These are phyloP conservation scores for Lymantria monacha DNA, from an alignment of 2,888 invertebrate species.

Conservation along the genomic window DNA sequence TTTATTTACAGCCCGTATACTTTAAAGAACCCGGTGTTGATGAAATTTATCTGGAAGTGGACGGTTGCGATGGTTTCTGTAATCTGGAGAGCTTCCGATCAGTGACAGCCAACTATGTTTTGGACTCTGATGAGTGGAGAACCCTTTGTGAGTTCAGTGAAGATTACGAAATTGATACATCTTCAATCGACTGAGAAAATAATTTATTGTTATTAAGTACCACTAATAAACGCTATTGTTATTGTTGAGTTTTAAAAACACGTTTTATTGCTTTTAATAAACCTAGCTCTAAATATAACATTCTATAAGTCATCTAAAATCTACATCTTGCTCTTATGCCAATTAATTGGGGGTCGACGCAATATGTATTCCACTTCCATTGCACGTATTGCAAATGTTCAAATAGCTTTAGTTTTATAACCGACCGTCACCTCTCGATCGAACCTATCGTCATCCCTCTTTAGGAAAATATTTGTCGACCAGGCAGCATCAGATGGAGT, in stretches of 20 bases:
- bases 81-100: constrained; percentile 32
- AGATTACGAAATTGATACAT: constrained; percentile 1
- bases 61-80: constrained; percentile 39
- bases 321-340: too few relatives aligned
- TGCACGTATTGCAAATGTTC: too few relatives aligned
- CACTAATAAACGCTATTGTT: neutral
- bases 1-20: constrained; percentile 41
- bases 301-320: too few relatives aligned
- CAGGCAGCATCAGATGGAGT: too few relatives aligned
- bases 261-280: too few relatives aligned
- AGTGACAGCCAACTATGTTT: constrained; percentile 29
- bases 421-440: too few relatives aligned
- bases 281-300: too few relatives aligned
- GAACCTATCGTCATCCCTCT: too few relatives aligned
- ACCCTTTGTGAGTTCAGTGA: constrained; percentile 10
- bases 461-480: too few relatives aligned
- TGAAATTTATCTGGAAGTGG: constrained; percentile 31
- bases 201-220: neutral
- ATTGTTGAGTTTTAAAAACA: neutral
- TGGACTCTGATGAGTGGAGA: constrained; percentile 18
- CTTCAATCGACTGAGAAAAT: constrained; percentile 21
- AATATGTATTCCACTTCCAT: too few relatives aligned
- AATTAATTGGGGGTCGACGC: too few relatives aligned
- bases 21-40: constrained; percentile 31
- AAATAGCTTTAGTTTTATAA: too few relatives aligned